Evolutionary conservation across 2,888 invertebrate genomes (phyloP).

Genomic region (Orthosia incerta): DNA sequence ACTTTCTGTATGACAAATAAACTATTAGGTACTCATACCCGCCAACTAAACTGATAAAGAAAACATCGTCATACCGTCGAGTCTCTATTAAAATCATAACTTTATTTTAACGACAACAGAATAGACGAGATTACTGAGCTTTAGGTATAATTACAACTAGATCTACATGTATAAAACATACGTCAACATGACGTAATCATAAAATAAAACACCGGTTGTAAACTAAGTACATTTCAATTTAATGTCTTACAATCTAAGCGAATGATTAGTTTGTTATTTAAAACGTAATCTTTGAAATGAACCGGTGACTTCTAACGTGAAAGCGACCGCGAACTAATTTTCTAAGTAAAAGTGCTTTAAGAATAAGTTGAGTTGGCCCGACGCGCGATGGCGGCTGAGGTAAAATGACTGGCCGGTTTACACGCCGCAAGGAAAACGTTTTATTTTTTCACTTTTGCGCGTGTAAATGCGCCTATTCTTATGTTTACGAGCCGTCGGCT

Average conservation of each 20-base stretch:
- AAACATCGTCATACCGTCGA: slow-evolving; percentile 23
- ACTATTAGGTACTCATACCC: neutral
- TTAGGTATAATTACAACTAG: slow-evolving; percentile 26
- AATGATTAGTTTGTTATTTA: slow-evolving; percentile 44
- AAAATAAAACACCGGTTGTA: slow-evolving; percentile 38
- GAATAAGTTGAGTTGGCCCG: slow-evolving; percentile 35
- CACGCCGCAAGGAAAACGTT: slow-evolving; percentile 70
- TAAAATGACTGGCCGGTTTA: slow-evolving; percentile 60
- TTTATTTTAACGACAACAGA: slow-evolving; percentile 26
- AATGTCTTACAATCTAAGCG: slow-evolving; percentile 36
- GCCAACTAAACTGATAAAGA: slow-evolving; percentile 1
- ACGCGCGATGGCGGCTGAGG: slow-evolving; percentile 18
- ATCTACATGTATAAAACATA: slow-evolving; percentile 33
- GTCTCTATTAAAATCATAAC: slow-evolving; percentile 23
- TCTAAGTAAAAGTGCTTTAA: slow-evolving; percentile 62
- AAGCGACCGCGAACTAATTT: slow-evolving; percentile 61
- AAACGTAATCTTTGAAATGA: slow-evolving; percentile 26
- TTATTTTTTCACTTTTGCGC: slow-evolving; percentile 74
- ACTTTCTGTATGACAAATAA: neutral
- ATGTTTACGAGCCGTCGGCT: slow-evolving; percentile 82
- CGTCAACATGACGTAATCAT: slow-evolving; percentile 47
- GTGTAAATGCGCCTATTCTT: slow-evolving; percentile 75
- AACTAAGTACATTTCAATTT: slow-evolving; percentile 40
- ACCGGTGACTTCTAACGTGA: slow-evolving; percentile 35
- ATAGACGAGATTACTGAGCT: slow-evolving; percentile 23